Evolutionary conservation across 2,888 invertebrate genomes (phyloP), one percentile per base, ranked within the genome.

Genomic region (Metallyticus violacea): DNA sequence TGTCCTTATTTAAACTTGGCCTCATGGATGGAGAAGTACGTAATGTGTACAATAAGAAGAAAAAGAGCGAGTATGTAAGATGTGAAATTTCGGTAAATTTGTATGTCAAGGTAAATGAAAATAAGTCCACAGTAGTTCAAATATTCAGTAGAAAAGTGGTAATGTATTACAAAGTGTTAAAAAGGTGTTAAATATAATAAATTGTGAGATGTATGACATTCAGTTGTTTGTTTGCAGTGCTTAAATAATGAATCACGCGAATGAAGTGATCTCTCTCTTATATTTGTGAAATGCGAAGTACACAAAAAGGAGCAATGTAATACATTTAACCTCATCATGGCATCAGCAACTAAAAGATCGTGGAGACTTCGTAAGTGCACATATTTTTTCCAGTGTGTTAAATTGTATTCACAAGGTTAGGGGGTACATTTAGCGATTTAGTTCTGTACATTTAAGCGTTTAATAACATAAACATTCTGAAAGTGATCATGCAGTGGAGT

Each of bases 311-410:
- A 40, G 40, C 40, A 62, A 62, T 62, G 40, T 62, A 62, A 62
- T 62, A 62, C 4, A 62, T 62, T 62, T 4, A 40, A 40, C 40
- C 15, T 9, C 26, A 86, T 22, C 29, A 89, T 89, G 89, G 88
- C 89, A 84, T 85, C 94, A 90, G 92, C 92, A 89, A 92, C 93
- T 89, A 94, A 95, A 92, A 94, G 96, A 94, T 95, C 96, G 93
- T 96, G 96, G 96, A 96, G 96, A 94, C 93, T 96, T 90, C 96
- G 97, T 96, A 94, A 94, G 96, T 95, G 90, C 85, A 26, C 79
- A 30, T 30, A 80, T 77, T 40, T 76, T 76, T 40, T 26, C 81
- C 79, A 77, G 29, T 27, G 79, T 87, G 3, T n/a, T 25, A 5
- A 29, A 25, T 3, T 27, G 15, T 29, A 29, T 30, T 83, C 40